phyloP scores from a whole-genome alignment of 2,113 vertebrate species.

The Chionomys nivalis region DNA sequence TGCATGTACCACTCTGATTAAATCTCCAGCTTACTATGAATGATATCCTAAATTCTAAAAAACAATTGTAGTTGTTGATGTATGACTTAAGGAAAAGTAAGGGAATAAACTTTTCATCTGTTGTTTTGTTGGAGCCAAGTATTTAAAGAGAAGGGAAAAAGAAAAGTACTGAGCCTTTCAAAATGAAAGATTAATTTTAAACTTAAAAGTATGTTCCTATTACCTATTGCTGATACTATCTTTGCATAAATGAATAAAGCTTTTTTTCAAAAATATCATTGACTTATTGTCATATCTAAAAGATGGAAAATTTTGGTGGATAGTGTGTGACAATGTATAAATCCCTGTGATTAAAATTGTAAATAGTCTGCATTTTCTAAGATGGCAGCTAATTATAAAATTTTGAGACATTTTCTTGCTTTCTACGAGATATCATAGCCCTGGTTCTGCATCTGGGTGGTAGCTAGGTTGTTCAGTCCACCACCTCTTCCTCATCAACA shows the following conservation, averaged over 20 bases:
- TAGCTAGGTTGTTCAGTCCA: not conserved
- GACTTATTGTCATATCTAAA: not conserved
- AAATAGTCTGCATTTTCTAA: not conserved
- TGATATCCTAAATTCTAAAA: constrained; percentile 65
- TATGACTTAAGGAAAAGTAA: constrained; percentile 60
- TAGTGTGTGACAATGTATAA: not conserved
- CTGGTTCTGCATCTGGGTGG: not conserved
- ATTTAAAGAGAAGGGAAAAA: constrained; percentile 59
- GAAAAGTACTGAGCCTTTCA: constrained; percentile 75
- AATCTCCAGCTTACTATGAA: constrained; percentile 64
- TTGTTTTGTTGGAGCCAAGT: constrained; percentile 69
- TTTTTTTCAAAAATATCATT: constrained; percentile 50
- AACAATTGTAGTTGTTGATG: constrained; percentile 55
- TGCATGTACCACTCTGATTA: constrained; percentile 67
- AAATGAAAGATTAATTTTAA: constrained; percentile 77
- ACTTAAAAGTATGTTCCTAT: constrained; percentile 58
- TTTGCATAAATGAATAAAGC: constrained; percentile 69
- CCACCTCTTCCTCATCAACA: not conserved
- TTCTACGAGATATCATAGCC: not conserved
- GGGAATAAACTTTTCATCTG: constrained; percentile 51
- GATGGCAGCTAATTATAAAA: not conserved
- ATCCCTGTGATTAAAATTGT: not conserved
- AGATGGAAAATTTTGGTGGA: not conserved
- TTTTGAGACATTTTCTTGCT: not conserved
- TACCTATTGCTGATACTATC: constrained; percentile 57